Evolutionary conservation across 2,888 invertebrate genomes (phyloP).

Genomic region (Drosophila limbata): DNA sequence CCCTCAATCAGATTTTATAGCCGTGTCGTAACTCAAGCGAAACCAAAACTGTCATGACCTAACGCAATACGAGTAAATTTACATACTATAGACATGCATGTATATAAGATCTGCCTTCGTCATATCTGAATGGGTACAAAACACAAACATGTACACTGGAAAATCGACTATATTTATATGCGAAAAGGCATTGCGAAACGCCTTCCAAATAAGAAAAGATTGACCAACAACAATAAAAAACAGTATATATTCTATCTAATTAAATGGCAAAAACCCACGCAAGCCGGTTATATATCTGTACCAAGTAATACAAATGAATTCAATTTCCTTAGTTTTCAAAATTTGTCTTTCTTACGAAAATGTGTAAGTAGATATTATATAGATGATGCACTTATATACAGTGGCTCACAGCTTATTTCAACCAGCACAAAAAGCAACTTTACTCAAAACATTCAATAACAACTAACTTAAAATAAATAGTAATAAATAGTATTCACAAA

Average conservation of each 20-base stretch:
- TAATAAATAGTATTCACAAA: no score
- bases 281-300: slow-evolving; percentile 32
- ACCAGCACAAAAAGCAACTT: no score
- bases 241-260: slow-evolving; percentile 25
- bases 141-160: neutral
- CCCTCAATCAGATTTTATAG: slow-evolving; percentile 8
- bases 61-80: slow-evolving; percentile 43
- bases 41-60: slow-evolving; percentile 60
- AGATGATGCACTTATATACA: no score
- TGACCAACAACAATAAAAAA: slow-evolving; percentile 28
- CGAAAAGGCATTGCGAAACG: neutral
- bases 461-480: no score
- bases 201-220: slow-evolving; percentile 1
- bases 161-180: slow-evolving; percentile 15
- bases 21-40: slow-evolving; percentile 40
- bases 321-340: neutral
- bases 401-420: no score
- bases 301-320: neutral
- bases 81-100: neutral
- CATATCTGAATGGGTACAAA: neutral
- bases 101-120: slow-evolving; percentile 15
- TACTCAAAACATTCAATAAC: no score
- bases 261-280: slow-evolving; percentile 57
- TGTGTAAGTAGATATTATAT: no score
- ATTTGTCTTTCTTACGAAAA: neutral